These are phyloP conservation scores for Neoitamus cyanurus DNA, from an alignment of 2,888 invertebrate species.

Conservation along the genomic window DNA sequence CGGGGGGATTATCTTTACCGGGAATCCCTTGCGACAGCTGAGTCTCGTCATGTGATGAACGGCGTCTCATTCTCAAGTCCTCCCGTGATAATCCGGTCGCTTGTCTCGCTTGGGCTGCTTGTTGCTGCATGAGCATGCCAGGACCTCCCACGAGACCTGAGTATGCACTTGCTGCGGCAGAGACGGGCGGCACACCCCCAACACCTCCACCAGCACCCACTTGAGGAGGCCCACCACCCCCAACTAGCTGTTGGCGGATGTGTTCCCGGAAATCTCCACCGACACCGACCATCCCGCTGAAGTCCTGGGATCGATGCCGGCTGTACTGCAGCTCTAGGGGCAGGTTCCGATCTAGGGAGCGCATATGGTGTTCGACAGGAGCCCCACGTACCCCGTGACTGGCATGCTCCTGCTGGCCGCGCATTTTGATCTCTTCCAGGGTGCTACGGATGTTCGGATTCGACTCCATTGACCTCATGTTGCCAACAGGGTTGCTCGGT, in stretches of 20 bases:
- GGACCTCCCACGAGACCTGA: conserved; percentile 60
- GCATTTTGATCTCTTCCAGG: conserved; percentile 53
- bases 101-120: conserved; percentile 50
- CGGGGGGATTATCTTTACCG: conserved; percentile 57
- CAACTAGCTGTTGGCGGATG: conserved; percentile 63
- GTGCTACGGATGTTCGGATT: conserved; percentile 54
- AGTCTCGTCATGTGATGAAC: conserved; percentile 67
- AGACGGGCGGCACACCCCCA: conserved; percentile 62
- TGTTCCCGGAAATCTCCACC: conserved; percentile 61
- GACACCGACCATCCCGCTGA: conserved; percentile 48
- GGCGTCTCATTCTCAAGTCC: conserved; percentile 65
- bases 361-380: conserved; percentile 66
- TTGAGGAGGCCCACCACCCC: conserved; percentile 58
- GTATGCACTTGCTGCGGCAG: conserved; percentile 62
- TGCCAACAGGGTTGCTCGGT: conserved; percentile 32
- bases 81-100: conserved; percentile 62
- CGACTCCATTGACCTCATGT: conserved; percentile 54
- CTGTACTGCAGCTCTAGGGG: conserved; percentile 66
- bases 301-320: conserved; percentile 63
- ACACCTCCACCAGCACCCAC: conserved; percentile 58
- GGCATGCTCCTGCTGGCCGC: conserved; percentile 48
- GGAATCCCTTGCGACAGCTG: conserved; percentile 62
- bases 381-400: not conserved
- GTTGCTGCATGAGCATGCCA: conserved; percentile 53
- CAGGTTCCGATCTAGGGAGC: conserved; percentile 65